Evolutionary conservation across 2,888 invertebrate species (phyloP).

Genomic region (Epicampocera succincta): DNA sequence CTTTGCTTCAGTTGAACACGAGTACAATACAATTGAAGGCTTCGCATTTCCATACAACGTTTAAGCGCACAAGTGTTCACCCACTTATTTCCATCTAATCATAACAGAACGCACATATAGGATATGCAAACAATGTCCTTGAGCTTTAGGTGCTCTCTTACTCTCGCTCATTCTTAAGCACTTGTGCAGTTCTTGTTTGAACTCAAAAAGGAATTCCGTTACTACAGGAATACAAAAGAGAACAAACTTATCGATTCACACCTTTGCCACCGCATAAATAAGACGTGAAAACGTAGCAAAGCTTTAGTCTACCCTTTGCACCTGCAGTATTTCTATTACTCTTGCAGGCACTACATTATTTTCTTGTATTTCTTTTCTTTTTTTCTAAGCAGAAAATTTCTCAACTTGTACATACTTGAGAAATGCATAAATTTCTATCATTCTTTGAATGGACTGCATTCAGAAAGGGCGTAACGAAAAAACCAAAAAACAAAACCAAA

Average conservation of each 20-base stretch:
- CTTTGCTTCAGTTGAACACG: slow-evolving; percentile 42
- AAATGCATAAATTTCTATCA: slow-evolving; percentile 56
- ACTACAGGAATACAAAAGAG: slow-evolving; percentile 54
- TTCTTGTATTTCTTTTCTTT: slow-evolving; percentile 15
- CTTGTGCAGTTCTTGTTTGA: not conserved
- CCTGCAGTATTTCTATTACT: slow-evolving; percentile 41
- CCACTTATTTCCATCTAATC: slow-evolving; percentile 47
- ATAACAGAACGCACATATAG: slow-evolving; percentile 51
- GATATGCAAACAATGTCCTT: slow-evolving; percentile 63
- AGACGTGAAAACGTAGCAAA: slow-evolving; percentile 21
- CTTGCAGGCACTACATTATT: slow-evolving; percentile 38
- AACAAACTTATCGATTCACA: slow-evolving; percentile 66
- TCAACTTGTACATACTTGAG: slow-evolving; percentile 32
- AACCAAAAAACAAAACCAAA: not conserved
- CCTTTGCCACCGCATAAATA: slow-evolving; percentile 49
- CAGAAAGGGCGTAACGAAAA: slow-evolving; percentile 29
- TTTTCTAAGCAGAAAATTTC: slow-evolving; percentile 31
- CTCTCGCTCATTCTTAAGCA: not conserved
- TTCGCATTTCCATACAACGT: slow-evolving; percentile 37
- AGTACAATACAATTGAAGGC: slow-evolving; percentile 51
- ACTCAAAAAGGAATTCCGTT: slow-evolving; percentile 65
- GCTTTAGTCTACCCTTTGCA: slow-evolving; percentile 31
- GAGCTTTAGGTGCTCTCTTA: slow-evolving; percentile 11
- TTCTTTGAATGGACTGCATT: not conserved
- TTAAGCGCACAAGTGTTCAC: slow-evolving; percentile 15